phyloP scores from a whole-genome alignment of 2,113 vertebrate genomes.

The Saccopteryx bilineata region DNA sequence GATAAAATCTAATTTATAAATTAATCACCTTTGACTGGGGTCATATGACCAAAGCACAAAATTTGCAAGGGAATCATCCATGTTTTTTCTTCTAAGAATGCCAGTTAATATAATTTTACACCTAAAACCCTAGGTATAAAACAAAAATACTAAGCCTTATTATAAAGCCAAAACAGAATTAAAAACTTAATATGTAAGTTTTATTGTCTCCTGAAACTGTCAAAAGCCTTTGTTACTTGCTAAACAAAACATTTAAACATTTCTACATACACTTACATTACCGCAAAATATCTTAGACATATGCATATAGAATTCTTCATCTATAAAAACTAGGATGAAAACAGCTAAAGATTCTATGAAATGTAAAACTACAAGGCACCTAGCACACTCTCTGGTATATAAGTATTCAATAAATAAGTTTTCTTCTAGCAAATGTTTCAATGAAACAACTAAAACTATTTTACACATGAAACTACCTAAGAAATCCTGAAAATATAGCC shows the following conservation, averaged over 20 bases:
- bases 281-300: background rate
- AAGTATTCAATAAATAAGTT: background rate
- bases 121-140: conserved; percentile 20
- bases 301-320: background rate
- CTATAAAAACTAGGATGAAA: background rate
- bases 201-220: background rate
- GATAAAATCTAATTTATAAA: conserved; percentile 14
- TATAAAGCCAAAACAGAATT: conserved; percentile 27
- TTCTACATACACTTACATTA: background rate
- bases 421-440: conserved; percentile 20
- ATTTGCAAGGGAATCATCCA: background rate
- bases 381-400: background rate
- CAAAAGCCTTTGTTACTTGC: background rate
- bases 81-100: conserved; percentile 7
- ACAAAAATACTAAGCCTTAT: background rate
- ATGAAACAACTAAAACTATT: conserved; percentile 38
- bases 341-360: background rate
- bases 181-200: background rate
- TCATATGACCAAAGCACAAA: conserved; percentile 27
- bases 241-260: background rate
- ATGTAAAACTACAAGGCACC: background rate
- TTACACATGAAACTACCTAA: background rate
- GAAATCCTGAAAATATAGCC: conserved; percentile 21
- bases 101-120: background rate
- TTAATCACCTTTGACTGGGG: background rate